Base-by-base conservation (phyloP, 2,888 invertebrate genomes). In the Zelleria hepariella region DNA sequence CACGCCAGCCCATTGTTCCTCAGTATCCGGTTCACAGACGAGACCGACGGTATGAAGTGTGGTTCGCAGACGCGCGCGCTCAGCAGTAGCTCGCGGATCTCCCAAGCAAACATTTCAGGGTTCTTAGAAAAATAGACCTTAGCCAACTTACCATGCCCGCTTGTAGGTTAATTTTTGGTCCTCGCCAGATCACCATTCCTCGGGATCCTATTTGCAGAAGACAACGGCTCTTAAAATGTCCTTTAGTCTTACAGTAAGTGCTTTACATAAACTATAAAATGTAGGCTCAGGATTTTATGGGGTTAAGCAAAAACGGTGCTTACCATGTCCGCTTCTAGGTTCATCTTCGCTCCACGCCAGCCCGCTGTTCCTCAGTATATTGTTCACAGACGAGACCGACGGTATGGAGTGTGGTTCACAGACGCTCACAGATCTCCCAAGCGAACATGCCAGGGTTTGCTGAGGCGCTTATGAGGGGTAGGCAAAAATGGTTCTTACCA, bases 91-190 rank as follows among this genome's bases (percentile, higher is more conserved):
- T 98, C 95, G 0, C 98, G 91, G 65, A 98, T 98, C 90, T 98
- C 98, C 97, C 98, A 98, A 8, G 98, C 98, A 80, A 98, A 98
- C 93, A 98, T 95, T 5, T 96, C 96, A 0, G 98, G 98, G 81
- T 98, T 97, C 78, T 98, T n/a, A n/a, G n/a, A n/a, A n/a, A n/a
- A n/a, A n/a, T n/a, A n/a, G n/a, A n/a, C n/a, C n/a, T n/a, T n/a
- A n/a, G n/a, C n/a, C n/a, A n/a, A n/a, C n/a, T n/a, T n/a, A n/a
- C n/a, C n/a, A n/a, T n/a, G n/a, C n/a, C n/a, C n/a, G n/a, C n/a
- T n/a, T n/a, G n/a, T n/a, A n/a, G n/a, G n/a, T n/a, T n/a, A n/a
- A n/a, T n/a, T n/a, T n/a, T n/a, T n/a, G n/a, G n/a, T n/a, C n/a
- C n/a, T n/a, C n/a, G n/a, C n/a, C n/a, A n/a, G n/a, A n/a, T n/a